Evolutionary conservation across 92 coral and sea anemone genomes (phyloP).

Genomic region (Metridium senile): DNA sequence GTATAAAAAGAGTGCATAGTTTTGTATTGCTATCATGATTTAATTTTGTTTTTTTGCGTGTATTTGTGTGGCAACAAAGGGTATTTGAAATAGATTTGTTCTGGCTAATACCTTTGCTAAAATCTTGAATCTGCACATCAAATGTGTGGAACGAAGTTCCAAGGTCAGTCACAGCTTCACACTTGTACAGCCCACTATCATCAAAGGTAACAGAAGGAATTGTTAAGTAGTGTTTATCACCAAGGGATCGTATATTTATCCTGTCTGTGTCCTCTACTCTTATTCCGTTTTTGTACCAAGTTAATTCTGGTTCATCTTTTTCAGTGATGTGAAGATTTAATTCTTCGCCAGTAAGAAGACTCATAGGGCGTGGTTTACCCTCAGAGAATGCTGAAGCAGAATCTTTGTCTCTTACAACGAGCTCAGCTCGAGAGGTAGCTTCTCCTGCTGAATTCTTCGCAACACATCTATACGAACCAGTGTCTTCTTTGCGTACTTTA

Average conservation of each 20-base stretch:
- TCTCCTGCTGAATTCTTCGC: constrained; percentile 82
- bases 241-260: constrained; percentile 69
- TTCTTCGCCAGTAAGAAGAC: constrained; percentile 73
- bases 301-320: constrained; percentile 69
- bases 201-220: constrained; percentile 60
- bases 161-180: constrained; percentile 83
- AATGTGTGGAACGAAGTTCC: constrained; percentile 85
- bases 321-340: constrained; percentile 64
- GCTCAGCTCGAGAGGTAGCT: constrained; percentile 68
- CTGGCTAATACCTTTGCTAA: too few relatives aligned
- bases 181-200: constrained; percentile 88
- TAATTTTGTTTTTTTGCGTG: too few relatives aligned
- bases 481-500: constrained; percentile 70
- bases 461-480: constrained; percentile 82
- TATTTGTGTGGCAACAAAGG: too few relatives aligned
- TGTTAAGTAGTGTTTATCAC: constrained; percentile 70
- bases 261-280: constrained; percentile 58
- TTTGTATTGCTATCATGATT: too few relatives aligned
- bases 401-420: constrained; percentile 74
- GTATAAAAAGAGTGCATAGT: too few relatives aligned
- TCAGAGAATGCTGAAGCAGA: constrained; percentile 73
- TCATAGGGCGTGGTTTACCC: constrained; percentile 66
- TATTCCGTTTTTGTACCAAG: constrained; percentile 79
- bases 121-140: constrained; percentile 77
- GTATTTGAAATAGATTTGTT: too few relatives aligned